A percentile compares a stretch with the other conserved stretches of the same genome.
Evolutionary conservation across 2,888 invertebrate species (phyloP).

Genomic region (Trichopoda pennipes): DNA sequence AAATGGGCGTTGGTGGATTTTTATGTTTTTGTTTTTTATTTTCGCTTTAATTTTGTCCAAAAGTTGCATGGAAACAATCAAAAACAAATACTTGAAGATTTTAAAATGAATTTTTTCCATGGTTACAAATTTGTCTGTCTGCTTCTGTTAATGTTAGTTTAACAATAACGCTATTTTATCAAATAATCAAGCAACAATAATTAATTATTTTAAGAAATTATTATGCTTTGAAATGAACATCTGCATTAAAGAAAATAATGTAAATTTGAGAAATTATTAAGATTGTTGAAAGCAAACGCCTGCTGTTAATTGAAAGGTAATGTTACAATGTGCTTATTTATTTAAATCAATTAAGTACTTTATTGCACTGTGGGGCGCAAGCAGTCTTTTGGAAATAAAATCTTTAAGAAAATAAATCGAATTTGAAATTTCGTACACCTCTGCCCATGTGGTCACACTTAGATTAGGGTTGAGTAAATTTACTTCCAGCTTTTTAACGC

Average conservation of each 20-base stretch:
- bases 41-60: neutral
- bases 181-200: neutral
- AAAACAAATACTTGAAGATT: no score
- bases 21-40: no score
- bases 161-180: neutral
- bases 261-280: neutral
- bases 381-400: no score
- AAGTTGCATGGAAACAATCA: neutral
- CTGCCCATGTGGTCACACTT: no score
- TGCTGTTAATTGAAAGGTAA: neutral
- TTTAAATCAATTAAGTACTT: neutral
- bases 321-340: neutral
- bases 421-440: no score
- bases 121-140: no score
- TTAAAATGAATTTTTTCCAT: no score
- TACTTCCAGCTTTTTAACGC: no score
- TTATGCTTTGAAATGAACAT: neutral
- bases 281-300: neutral
- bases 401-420: no score
- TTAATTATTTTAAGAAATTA: neutral
- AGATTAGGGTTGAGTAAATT: no score
- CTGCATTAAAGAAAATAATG: neutral
- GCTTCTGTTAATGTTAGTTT: neutral
- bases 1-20: constrained; percentile 4
- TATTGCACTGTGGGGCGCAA: no score